These are phyloP conservation scores for Speoplatyrhinus poulsoni DNA, from an alignment of 2,113 vertebrate genomes.

Conservation along the genomic window DNA sequence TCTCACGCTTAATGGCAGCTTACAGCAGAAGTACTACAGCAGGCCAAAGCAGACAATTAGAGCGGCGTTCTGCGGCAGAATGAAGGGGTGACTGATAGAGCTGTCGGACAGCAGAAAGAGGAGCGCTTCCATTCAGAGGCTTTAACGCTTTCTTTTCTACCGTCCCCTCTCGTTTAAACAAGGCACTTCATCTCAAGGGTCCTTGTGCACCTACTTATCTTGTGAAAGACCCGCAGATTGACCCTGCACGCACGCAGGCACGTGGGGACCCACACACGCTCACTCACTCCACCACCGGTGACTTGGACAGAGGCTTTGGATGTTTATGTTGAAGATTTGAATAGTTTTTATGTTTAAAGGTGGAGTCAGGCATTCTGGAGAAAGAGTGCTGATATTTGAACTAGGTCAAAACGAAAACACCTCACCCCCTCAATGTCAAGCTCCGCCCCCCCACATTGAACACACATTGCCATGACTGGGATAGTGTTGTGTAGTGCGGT, in stretches of 20 bases:
- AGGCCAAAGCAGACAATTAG: constrained; percentile 85
- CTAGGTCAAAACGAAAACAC: no score
- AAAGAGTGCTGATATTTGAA: no score
- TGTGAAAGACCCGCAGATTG: background rate
- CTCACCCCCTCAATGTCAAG: no score
- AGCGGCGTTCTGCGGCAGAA: constrained; percentile 79
- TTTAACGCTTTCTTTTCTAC: constrained; percentile 54
- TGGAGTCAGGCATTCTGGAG: no score
- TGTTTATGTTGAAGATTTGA: no score
- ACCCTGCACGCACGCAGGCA: background rate
- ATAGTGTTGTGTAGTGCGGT: no score
- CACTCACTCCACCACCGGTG: no score
- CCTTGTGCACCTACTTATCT: constrained; percentile 23
- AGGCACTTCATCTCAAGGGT: constrained; percentile 62
- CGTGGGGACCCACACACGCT: background rate
- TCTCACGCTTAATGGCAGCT: constrained; percentile 89
- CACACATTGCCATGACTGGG: no score
- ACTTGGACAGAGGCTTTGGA: no score
- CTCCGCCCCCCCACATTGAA: no score
- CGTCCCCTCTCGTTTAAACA: constrained; percentile 66
- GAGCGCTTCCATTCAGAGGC: constrained; percentile 77
- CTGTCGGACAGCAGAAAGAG: constrained; percentile 69
- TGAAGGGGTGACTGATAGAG: constrained; percentile 80
- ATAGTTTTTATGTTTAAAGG: no score
- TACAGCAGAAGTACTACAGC: constrained; percentile 87